Evolutionary conservation across 2,113 vertebrate species (phyloP).

Genomic region (Prunella himalayana): DNA sequence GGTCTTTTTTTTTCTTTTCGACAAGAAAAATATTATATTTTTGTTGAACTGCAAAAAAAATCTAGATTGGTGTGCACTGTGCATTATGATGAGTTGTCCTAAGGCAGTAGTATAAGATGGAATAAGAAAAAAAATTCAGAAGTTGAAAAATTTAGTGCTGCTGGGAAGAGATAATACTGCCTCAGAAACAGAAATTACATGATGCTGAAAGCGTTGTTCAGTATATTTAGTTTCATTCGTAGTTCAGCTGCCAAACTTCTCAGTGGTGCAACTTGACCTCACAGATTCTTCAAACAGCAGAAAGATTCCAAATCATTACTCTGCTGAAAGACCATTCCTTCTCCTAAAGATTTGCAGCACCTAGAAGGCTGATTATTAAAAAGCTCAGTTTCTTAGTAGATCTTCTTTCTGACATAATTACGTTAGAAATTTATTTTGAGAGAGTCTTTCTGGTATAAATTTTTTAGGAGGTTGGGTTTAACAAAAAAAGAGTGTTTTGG

Average conservation of each 20-base stretch:
- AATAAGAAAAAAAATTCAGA: constrained; percentile 45
- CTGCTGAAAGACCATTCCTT: constrained; percentile 47
- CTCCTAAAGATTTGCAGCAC: constrained; percentile 28
- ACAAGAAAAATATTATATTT: background rate
- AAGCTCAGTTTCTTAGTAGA: constrained; percentile 19
- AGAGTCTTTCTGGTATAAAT: background rate
- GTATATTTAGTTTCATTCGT: constrained; percentile 43
- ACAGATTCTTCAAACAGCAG: constrained; percentile 53
- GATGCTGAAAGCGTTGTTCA: constrained; percentile 41
- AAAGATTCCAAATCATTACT: constrained; percentile 56
- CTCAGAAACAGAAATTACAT: constrained; percentile 37
- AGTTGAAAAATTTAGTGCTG: constrained; percentile 34
- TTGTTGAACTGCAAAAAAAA: background rate
- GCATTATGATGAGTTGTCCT: constrained; percentile 12
- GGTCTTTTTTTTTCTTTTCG: background rate
- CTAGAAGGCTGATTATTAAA: constrained; percentile 58
- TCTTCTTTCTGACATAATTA: constrained; percentile 12
- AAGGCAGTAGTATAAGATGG: background rate
- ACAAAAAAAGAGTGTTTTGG: background rate
- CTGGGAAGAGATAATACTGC: constrained; percentile 38
- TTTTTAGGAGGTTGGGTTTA: background rate
- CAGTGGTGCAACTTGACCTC: constrained; percentile 49
- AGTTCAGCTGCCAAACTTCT: constrained; percentile 63
- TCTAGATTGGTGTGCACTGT: background rate
- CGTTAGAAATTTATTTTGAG: constrained; percentile 35